Percentiles rank a stretch among this genome's conserved stretches.
phyloP scores from a whole-genome alignment of 2,113 vertebrate genomes.

The Pteruthius melanotis region DNA sequence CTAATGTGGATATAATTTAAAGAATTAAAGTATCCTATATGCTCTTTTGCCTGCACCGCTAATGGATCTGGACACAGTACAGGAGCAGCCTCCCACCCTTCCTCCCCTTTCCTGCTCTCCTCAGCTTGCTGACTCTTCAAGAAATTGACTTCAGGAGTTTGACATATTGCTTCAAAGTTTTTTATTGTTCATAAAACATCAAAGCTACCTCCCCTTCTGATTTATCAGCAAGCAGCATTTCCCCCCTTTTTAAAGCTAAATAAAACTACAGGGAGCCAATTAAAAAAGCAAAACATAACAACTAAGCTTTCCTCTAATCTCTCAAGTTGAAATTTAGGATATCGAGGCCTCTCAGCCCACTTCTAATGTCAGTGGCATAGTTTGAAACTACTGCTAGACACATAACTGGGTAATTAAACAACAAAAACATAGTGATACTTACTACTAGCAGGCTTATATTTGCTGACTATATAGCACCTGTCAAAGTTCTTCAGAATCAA shows the following conservation, averaged over 20 bases:
- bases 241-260: neutral
- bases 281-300: neutral
- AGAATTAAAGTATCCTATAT: neutral
- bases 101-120: neutral
- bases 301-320: neutral
- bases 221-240: conserved; percentile 16
- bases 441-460: neutral
- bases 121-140: neutral
- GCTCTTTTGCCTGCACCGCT: neutral
- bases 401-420: neutral
- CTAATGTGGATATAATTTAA: neutral
- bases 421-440: neutral
- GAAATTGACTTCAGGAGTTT: neutral
- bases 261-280: neutral
- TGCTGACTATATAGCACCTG: neutral
- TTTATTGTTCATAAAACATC: conserved; percentile 36
- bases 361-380: neutral
- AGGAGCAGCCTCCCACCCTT: neutral
- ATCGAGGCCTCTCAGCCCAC: neutral
- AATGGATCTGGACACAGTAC: neutral
- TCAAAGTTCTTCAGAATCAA: neutral
- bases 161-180: neutral
- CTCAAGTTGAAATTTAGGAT: neutral
- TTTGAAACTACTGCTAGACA: neutral
- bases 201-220: neutral